Evolutionary conservation across 2,888 invertebrate genomes (phyloP).

Genomic region (Drosophila prostipennis): DNA sequence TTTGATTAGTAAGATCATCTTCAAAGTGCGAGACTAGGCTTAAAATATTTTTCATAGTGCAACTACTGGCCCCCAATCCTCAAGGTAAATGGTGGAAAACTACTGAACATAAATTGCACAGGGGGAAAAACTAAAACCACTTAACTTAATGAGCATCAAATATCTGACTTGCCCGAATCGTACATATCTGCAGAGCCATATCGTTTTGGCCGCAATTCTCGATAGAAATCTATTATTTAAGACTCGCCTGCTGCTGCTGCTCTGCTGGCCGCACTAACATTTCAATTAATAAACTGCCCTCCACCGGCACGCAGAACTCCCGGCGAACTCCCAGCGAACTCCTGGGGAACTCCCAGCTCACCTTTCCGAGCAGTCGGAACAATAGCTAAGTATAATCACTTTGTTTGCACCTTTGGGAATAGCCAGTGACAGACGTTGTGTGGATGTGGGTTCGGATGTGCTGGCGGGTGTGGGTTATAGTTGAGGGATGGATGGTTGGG

Average conservation of each 20-base stretch:
- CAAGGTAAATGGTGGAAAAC: slow-evolving; percentile 14
- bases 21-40: not conserved
- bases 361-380: slow-evolving; percentile 62
- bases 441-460: not conserved
- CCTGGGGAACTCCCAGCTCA: slow-evolving; percentile 26
- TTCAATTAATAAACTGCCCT: slow-evolving; percentile 71
- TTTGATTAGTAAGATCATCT: too few species aligned
- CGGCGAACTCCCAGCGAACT: slow-evolving; percentile 16
- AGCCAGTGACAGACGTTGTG: slow-evolving; percentile 71
- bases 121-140: slow-evolving; percentile 77
- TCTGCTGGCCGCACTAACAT: slow-evolving; percentile 63
- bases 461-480: not conserved
- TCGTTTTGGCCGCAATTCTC: slow-evolving; percentile 73
- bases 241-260: slow-evolving; percentile 54
- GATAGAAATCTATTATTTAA: slow-evolving; percentile 82
- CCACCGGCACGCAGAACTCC: slow-evolving; percentile 36
- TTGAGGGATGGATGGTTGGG: not conserved
- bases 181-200: slow-evolving; percentile 23
- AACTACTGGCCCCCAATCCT: not conserved
- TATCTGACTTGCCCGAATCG: slow-evolving; percentile 57
- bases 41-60: not conserved
- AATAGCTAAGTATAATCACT: slow-evolving; percentile 81
- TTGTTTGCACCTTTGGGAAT: slow-evolving; percentile 83
- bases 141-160: slow-evolving; percentile 83
- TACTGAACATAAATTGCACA: slow-evolving; percentile 62